Conservation (phyloP, 2,888 invertebrate species). For the Chaitophorus viminalis region DNA sequence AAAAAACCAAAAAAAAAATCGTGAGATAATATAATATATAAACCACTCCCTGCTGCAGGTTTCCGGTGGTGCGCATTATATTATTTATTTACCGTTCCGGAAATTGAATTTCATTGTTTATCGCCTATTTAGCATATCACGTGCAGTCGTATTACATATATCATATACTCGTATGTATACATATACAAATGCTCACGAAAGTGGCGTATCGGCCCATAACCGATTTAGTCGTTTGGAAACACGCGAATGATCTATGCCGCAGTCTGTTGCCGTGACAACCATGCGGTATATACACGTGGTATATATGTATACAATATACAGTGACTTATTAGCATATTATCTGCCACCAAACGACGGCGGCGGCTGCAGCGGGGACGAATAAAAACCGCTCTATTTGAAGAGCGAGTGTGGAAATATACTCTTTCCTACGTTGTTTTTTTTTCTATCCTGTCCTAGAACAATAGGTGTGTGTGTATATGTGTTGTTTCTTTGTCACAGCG, state of each 20-base stretch:
- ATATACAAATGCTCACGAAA: neutral
- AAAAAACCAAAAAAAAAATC: neutral
- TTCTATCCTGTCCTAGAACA: conserved; percentile 39
- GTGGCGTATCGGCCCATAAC: conserved; percentile 51
- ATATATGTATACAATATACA: no score
- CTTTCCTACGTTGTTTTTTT: conserved; percentile 18
- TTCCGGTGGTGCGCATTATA: conserved; percentile 46
- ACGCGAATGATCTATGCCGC: conserved; percentile 29
- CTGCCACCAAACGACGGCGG: neutral
- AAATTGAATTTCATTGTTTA: conserved; percentile 54
- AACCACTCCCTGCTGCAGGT: neutral
- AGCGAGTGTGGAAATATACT: neutral
- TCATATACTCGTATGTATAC: no score
- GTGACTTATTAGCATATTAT: conserved; percentile 55
- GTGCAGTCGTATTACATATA: neutral
- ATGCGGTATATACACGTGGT: neutral
- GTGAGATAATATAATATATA: conserved; percentile 15
- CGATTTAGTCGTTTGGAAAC: conserved; percentile 60
- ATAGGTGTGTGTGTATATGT: conserved; percentile 3
- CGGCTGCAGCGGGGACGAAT: neutral
- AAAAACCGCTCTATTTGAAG: conserved; percentile 49
- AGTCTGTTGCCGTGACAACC: conserved; percentile 51
- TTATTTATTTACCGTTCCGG: conserved; percentile 49
- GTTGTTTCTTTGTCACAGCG: conserved; percentile 23
- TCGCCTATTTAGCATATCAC: conserved; percentile 50